phyloP scores from a whole-genome alignment of 2,113 vertebrate genomes.

The Benitochromis conjunctus region DNA sequence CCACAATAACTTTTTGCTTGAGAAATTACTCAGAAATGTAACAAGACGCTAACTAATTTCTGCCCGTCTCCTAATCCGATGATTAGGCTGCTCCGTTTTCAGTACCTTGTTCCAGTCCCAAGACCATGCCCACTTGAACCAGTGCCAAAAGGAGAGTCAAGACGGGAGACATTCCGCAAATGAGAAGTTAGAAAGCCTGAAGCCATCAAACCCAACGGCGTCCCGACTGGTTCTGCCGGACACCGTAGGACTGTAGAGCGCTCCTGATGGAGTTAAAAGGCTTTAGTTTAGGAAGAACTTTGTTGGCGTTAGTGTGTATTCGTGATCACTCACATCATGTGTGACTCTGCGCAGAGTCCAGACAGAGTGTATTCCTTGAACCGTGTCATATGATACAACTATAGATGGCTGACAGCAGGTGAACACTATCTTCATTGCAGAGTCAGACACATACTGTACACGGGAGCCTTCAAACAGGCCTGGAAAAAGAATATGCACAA shows the following conservation, averaged over 20 bases:
- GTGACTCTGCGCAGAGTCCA: constrained; percentile 90
- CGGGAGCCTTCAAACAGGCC: constrained; percentile 79
- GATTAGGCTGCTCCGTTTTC: neutral
- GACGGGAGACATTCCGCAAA: constrained; percentile 83
- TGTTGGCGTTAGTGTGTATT: neutral
- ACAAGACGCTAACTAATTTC: neutral
- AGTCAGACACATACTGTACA: constrained; percentile 89
- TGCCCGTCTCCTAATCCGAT: neutral
- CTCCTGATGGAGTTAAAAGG: constrained; percentile 72
- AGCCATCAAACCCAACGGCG: constrained; percentile 72
- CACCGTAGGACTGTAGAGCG: constrained; percentile 83
- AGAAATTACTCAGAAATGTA: neutral
- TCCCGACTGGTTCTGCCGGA: constrained; percentile 74
- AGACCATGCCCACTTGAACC: constrained; percentile 5
- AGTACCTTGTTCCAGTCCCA: constrained; percentile 39
- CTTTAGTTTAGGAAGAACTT: neutral
- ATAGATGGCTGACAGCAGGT: constrained; percentile 84
- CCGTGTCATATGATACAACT: constrained; percentile 88
- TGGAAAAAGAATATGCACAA: constrained; percentile 28
- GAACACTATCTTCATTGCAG: constrained; percentile 85
- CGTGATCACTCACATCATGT: constrained; percentile 75
- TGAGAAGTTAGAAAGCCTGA: constrained; percentile 83
- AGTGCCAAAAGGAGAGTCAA: constrained; percentile 79
- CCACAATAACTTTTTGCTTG: neutral
- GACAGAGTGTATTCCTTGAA: constrained; percentile 85